phyloP scores from a whole-genome alignment of 2,113 vertebrate genomes.

The Varanus salvator region DNA sequence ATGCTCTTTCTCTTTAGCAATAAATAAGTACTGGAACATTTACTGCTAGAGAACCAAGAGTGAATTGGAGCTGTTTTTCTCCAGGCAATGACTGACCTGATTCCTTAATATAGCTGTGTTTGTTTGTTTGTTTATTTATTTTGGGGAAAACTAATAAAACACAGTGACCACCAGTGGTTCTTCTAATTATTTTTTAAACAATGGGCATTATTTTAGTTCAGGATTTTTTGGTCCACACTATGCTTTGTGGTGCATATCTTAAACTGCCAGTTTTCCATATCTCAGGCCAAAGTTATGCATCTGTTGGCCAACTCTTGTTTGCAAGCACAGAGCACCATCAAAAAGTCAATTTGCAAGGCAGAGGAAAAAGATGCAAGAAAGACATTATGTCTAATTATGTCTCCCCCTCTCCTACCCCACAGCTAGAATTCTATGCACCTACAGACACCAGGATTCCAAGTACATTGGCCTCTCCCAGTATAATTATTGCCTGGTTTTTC shows the following conservation, averaged over 20 bases:
- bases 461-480: neutral
- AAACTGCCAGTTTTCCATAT: neutral
- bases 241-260: fast-evolving
- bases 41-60: conserved; percentile 50
- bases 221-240: neutral
- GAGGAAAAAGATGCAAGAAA: neutral
- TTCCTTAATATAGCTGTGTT: conserved; percentile 47
- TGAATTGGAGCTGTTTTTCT: conserved; percentile 51
- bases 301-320: neutral
- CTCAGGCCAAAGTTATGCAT: neutral
- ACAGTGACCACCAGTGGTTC: neutral
- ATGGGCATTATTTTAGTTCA: neutral
- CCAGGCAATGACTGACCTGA: conserved; percentile 54
- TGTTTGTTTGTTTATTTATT: conserved; percentile 28
- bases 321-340: neutral
- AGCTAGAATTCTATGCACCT: neutral
- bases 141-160: conserved; percentile 30
- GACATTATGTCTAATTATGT: neutral
- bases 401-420: neutral
- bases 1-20: conserved; percentile 26
- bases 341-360: neutral
- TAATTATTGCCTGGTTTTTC: neutral
- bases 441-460: neutral
- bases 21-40: conserved; percentile 24
- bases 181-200: neutral